A percentile compares a stretch with the other conserved stretches of the same genome.
phyloP scores from a whole-genome alignment of 2,888 invertebrate species.

The Barypeithes pellucidus region DNA sequence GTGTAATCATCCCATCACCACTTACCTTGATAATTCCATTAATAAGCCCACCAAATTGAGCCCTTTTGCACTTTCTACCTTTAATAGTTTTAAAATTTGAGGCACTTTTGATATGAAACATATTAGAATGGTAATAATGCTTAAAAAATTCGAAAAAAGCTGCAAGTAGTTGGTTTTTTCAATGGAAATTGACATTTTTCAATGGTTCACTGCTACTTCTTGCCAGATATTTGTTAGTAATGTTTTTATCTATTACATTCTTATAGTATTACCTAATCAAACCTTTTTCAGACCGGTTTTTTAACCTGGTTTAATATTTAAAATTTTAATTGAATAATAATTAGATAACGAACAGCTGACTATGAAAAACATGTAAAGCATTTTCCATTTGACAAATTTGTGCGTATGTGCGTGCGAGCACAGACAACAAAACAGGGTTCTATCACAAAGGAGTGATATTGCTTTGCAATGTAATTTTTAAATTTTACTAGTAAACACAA shows the following conservation, averaged over 20 bases:
- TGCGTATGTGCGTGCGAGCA: too few species aligned
- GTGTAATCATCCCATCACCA: too few species aligned
- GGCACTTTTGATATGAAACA: constrained; percentile 88
- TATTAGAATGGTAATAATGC: constrained; percentile 83
- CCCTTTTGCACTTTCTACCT: constrained; percentile 80
- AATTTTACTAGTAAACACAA: too few species aligned
- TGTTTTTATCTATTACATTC: constrained; percentile 29
- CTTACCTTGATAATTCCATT: constrained; percentile 81
- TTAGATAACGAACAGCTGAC: constrained; percentile 1
- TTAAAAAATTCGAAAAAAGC: constrained; percentile 74
- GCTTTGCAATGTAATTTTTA: too few species aligned
- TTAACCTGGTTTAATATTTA: constrained; percentile 23
- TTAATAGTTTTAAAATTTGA: constrained; percentile 81
- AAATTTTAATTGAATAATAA: constrained; percentile 1
- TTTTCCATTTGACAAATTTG: too few species aligned
- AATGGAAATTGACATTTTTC: constrained; percentile 35
- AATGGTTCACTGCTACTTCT: background rate
- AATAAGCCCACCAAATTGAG: constrained; percentile 78
- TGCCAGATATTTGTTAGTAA: background rate
- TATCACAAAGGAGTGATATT: too few species aligned
- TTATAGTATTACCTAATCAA: constrained; percentile 32
- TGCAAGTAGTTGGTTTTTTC: constrained; percentile 53
- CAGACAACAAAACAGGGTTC: too few species aligned
- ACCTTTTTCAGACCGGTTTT: constrained; percentile 28
- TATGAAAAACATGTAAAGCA: background rate